A percentile compares a stretch with the other conserved stretches of the same genome.
These are phyloP conservation scores for Pseudomyrmex gracilis DNA, from an alignment of 1,140 invertebrate genomes.

Conservation along the genomic window DNA sequence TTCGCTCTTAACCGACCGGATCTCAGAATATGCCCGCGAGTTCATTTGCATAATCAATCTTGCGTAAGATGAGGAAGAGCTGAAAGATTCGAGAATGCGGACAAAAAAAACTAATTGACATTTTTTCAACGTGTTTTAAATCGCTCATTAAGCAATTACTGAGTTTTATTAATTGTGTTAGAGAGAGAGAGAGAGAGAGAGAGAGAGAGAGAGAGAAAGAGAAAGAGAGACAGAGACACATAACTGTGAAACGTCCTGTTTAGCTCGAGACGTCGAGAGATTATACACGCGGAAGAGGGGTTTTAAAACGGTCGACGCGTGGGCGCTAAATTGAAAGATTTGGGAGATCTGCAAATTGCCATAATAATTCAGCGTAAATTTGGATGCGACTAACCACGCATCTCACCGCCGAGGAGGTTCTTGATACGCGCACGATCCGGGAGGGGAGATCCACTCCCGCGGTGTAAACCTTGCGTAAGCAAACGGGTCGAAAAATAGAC, in stretches of 20 bases:
- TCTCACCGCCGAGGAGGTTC: neutral
- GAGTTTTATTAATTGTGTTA: too few species aligned
- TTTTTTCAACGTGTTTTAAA: too few species aligned
- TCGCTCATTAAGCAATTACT: too few species aligned
- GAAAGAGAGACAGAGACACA: too few species aligned
- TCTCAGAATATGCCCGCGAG: too few species aligned
- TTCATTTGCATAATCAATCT: too few species aligned
- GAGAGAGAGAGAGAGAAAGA: too few species aligned
- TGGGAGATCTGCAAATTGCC: neutral
- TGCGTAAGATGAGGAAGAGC: too few species aligned
- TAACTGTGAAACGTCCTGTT: neutral
- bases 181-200: too few species aligned
- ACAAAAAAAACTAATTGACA: too few species aligned
- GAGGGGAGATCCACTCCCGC: neutral
- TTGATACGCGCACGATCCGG: slow-evolving; percentile 2
- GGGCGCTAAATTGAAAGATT: neutral
- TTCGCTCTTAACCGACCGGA: too few species aligned
- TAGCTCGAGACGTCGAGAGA: neutral
- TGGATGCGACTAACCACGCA: neutral
- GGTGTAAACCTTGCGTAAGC: slow-evolving; percentile 17
- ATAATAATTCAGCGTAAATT: slow-evolving; percentile 34
- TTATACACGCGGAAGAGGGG: neutral
- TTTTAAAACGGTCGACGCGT: neutral
- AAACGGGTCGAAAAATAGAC: slow-evolving; percentile 40
- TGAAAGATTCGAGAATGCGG: too few species aligned